Base-by-base conservation (phyloP, 1,140 invertebrate genomes). In the Anastrepha obliqua region DNA sequence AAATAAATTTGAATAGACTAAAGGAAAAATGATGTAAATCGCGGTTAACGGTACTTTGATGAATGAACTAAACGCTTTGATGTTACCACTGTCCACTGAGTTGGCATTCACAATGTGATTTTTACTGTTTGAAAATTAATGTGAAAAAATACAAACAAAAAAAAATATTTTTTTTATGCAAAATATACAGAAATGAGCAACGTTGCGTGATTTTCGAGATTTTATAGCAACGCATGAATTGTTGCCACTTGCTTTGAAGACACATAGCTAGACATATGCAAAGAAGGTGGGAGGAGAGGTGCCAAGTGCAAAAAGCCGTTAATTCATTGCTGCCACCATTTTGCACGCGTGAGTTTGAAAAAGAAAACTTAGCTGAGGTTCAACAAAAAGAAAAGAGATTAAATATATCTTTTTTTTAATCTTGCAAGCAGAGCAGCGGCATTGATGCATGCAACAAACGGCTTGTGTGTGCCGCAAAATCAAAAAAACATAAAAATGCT, bases 191-290 rank as follows among this genome's bases (percentile, higher is more conserved):
- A 20, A 81, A 81, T 81, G 74, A 9, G 74, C 74, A 81, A 58
- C 74, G 74, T 81, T 81, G 74, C 74, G 74, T 81, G 74, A 81
- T 81, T 55, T 81, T 81, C 47, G 47, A 20, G 74, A 29, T 9
- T 81, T 81, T 51, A 17, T 55, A 17, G 44, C 44, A 81, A 81
- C 74, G 74, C 47, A 81, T 81, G 74, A 81, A 81, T 55, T 81
- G 47, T 58, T 29, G 74, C 74, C 74, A 81, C 47, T 81, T 81
- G 74, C 74, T 81, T 81, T 81, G 74, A 81, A 20, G 74, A 29
- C n/a, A 51, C 47, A 9, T 8, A 58, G 39, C 13, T 81, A 55
- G 51, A 55, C 51, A 55, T 55, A 55, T 6, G 11, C 51, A 55
- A 55, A 55, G 51, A 55, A 55, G 51, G 51, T 55, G 51, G 11